Evolutionary conservation across 2,888 invertebrate species (phyloP), one percentile per base, ranked within the genome.

Genomic region (Microctonus aethiopoides): DNA sequence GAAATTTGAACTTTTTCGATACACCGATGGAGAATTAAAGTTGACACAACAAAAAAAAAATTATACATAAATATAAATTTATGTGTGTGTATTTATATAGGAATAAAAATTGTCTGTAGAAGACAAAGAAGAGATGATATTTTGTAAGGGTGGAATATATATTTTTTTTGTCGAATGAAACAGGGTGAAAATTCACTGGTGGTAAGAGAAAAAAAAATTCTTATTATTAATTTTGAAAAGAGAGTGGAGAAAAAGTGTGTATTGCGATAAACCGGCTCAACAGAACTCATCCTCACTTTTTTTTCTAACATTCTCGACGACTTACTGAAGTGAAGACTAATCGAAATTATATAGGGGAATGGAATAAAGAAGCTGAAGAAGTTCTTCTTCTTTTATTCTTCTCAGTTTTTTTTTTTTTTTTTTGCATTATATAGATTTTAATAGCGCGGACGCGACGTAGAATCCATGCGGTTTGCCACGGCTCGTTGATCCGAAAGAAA

Each of bases 401-500:
- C 16, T 32, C 16, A 56, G 0, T 39, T 26, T 41, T 41, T 26
- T 61, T 41, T 4, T 13, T 39, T 39, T 39, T 39, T 39, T 39
- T 13, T 39, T 46, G n/a, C 20, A 16, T 46, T 20, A 46, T 46
- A 20, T 46, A 36, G 59, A 69, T 34, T 22, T 61, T 46, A 34
- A 61, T 41, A 46, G 52, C 64, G 29, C 36, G 32, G 11, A 51
- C 34, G 62, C 60, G 67, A 46, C 16, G 46, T 16, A 16, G 46
- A 46, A 46, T 46, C 46, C 46, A 46, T 46, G 46, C 46, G 46
- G 46, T 46, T 46, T 46, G 46, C 16, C 46, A 46, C 46, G 34
- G 41, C 56, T 62, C 70, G 62, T 62, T 62, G 68, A 71, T n/a
- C 36, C 66, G 36, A 36, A 56, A 59, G 24, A 26, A 39, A 62